Evolutionary conservation across 2,797 vertebrate species (phyloP).

Genomic region (Melanotaenia pygmaea): DNA sequence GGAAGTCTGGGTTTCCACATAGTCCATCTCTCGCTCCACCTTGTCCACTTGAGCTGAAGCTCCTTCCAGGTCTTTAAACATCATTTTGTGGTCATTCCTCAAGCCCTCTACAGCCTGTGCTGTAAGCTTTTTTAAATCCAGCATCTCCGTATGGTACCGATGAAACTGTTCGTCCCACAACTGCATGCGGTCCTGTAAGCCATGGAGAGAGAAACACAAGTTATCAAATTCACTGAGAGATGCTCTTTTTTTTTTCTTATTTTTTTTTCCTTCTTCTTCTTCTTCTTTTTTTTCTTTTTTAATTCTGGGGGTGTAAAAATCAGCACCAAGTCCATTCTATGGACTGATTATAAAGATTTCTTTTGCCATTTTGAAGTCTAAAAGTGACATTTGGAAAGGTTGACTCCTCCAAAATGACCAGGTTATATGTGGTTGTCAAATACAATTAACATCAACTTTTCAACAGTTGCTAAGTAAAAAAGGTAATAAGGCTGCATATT

Average conservation of each 20-base stretch:
- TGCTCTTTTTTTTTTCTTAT: too few species aligned
- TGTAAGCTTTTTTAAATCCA: constrained; percentile 92
- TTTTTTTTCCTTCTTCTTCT: too few species aligned
- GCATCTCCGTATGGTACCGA: constrained; percentile 88
- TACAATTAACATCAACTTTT: too few species aligned
- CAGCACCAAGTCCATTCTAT: too few species aligned
- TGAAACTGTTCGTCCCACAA: constrained; percentile 92
- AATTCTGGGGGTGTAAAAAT: too few species aligned
- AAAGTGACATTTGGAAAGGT: too few species aligned
- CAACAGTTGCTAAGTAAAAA: too few species aligned
- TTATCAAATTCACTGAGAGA: not conserved
- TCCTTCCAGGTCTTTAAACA: constrained; percentile 85
- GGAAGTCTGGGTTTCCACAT: constrained; percentile 88
- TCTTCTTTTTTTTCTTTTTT: not conserved
- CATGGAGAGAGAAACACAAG: constrained; percentile 9
- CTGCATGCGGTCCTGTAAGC: constrained; percentile 89
- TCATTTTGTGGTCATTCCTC: constrained; percentile 83
- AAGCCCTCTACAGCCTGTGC: constrained; percentile 85
- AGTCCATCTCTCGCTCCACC: constrained; percentile 92
- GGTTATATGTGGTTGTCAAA: too few species aligned
- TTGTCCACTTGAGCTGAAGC: constrained; percentile 84
- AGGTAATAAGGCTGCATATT: too few species aligned
- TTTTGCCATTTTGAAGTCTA: too few species aligned
- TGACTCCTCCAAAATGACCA: too few species aligned
- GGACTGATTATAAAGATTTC: too few species aligned